Evolutionary conservation across 2,113 vertebrate species (phyloP).

Genomic region (Lepus americanus): DNA sequence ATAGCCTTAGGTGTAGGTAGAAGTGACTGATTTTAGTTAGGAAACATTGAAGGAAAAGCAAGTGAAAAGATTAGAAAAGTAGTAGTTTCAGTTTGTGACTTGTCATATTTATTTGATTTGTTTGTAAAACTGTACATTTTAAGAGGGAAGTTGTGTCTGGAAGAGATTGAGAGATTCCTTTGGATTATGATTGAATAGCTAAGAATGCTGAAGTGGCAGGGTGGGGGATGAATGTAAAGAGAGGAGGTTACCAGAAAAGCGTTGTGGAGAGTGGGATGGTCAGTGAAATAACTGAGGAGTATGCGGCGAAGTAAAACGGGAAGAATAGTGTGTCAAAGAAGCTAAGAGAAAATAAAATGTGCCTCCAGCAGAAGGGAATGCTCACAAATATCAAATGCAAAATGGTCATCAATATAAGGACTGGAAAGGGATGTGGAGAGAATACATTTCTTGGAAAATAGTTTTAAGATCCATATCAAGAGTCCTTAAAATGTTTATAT

Average conservation of each 20-base stretch:
- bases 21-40: neutral
- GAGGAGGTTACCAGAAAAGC: neutral
- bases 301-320: neutral
- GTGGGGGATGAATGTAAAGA: neutral
- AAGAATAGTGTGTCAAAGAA: neutral
- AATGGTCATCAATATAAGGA: neutral
- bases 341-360: neutral
- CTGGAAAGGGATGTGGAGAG: neutral
- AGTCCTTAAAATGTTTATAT: too few relatives aligned
- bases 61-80: neutral
- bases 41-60: neutral
- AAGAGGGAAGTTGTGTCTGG: neutral
- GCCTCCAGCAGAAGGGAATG: neutral
- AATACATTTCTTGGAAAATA: too few relatives aligned
- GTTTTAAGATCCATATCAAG: too few relatives aligned
- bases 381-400: neutral
- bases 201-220: neutral
- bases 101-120: slow-evolving; percentile 7
- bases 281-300: neutral
- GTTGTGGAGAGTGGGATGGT: neutral
- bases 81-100: neutral
- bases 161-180: neutral
- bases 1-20: neutral
- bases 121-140: neutral
- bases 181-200: neutral